A percentile compares a stretch with the other conserved stretches of the same genome.
These are phyloP conservation scores for Pheosia gnoma DNA, from an alignment of 2,888 invertebrate species.

Conservation along the genomic window DNA sequence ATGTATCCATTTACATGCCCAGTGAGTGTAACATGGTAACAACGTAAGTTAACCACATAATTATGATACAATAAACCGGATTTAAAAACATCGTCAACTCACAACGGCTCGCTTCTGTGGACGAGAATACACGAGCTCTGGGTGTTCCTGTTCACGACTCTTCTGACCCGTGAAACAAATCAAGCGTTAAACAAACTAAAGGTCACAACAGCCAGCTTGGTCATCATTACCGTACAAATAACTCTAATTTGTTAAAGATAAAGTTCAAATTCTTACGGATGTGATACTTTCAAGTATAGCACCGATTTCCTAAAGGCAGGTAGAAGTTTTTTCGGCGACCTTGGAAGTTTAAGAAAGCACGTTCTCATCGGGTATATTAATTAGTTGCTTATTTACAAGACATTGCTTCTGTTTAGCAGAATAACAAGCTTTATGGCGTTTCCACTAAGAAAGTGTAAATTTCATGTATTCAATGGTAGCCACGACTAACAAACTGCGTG, in stretches of 20 bases:
- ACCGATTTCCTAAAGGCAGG: slow-evolving; percentile 49
- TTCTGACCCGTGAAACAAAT: slow-evolving; percentile 40
- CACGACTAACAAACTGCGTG: slow-evolving; percentile 16
- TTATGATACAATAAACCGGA: slow-evolving; percentile 36
- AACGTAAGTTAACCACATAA: slow-evolving; percentile 19
- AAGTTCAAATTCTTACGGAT: slow-evolving; percentile 39
- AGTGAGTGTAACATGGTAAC: slow-evolving; percentile 3
- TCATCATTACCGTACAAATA: slow-evolving; percentile 30
- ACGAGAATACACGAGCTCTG: slow-evolving; percentile 18
- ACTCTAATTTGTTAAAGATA: slow-evolving; percentile 34
- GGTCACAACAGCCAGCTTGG: slow-evolving; percentile 52
- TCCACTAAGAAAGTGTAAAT: slow-evolving; percentile 36
- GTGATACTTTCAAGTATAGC: slow-evolving; percentile 34
- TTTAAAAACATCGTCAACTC: slow-evolving; percentile 18
- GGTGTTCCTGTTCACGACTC: slow-evolving; percentile 13
- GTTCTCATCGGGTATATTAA: slow-evolving; percentile 33
- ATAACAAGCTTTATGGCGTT: slow-evolving; percentile 14
- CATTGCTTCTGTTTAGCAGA: slow-evolving; percentile 25
- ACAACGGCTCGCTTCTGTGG: slow-evolving; percentile 8
- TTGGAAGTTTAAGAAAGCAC: slow-evolving; percentile 49
- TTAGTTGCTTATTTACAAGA: slow-evolving; percentile 46
- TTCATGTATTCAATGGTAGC: slow-evolving; percentile 17
- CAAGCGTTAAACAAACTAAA: slow-evolving; percentile 40
- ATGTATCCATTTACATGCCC: slow-evolving; percentile 1
- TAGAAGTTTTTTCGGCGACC: slow-evolving; percentile 54